Evolutionary conservation across 2,888 invertebrate species (phyloP), one percentile per base, ranked within the genome.

Genomic region (Gymnosoma rotundatum): DNA sequence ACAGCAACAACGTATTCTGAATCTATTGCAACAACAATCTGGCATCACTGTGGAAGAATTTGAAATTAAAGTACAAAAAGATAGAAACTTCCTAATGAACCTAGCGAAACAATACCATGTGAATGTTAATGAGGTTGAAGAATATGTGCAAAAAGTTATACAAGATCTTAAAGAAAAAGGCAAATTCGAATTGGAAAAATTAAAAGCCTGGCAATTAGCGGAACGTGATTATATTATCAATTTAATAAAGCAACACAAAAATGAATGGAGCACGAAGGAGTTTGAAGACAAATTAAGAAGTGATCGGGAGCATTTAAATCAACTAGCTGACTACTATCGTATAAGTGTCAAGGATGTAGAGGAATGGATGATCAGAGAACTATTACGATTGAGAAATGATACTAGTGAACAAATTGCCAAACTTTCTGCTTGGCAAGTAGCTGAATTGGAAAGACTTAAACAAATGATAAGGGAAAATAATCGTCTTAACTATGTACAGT

Each of bases 211-310:
- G 91, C 91, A 92, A 70, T 36, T 89, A 21, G 87, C 87, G 4
- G 92, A 92, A 74, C 89, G 92, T 0, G 90, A 91, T 50, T 91
- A 91, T 48, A 90, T 92, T 38, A 89, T 90, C 58, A 78, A 88
- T 9, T 72, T 91, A 14, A 89, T 91, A 10, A 86, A 86, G 3
- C 88, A 90, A 16, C 89, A 90, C 54, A 89, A 89, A 67, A 89
- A 91, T 14, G 87, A 88, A 0, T 61, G 91, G n/a, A 89, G 89
- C 6, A 89, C 90, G 0, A 83, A 86, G 0, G 89, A 92, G n/a
- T 89, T 89, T 60, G 90, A 92, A 56, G 86, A 89, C 2, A 90
- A 90, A 45, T 76, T 92, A n/a, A 86, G 88, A n/a, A 86, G 86
- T 0, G 91, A 92, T 87, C 91, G 89, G 0, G 88, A 88, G 0